phyloP scores from a whole-genome alignment of 2,797 vertebrate genomes.

The Megalops cyprinoides region DNA sequence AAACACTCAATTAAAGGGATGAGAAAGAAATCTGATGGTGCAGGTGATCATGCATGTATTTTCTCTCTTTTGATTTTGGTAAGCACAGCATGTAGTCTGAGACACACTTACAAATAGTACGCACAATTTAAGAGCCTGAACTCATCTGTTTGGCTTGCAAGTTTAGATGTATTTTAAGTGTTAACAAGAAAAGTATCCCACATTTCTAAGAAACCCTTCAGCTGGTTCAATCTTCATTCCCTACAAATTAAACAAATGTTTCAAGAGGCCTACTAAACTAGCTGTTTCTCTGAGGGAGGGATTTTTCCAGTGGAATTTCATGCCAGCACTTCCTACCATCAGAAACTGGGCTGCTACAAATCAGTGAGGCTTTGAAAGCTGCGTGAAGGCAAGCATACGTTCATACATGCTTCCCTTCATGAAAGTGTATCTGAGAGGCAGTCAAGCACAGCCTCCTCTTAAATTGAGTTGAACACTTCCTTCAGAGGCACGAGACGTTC shows the following conservation, averaged over 20 bases:
- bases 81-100: too few relatives aligned
- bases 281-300: not conserved
- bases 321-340: not conserved
- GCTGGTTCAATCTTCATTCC: not conserved
- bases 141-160: too few relatives aligned
- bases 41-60: not conserved
- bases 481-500: not conserved
- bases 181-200: too few relatives aligned
- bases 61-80: too few relatives aligned
- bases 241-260: not conserved
- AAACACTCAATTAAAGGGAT: not conserved
- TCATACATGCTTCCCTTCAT: conserved; percentile 4
- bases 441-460: not conserved
- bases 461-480: conserved; percentile 16
- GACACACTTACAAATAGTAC: too few relatives aligned
- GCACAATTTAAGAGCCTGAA: too few relatives aligned
- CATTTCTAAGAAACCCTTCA: not conserved
- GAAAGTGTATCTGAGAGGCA: conserved; percentile 6
- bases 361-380: not conserved
- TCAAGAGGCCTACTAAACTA: not conserved
- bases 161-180: too few relatives aligned
- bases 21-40: not conserved
- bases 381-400: too few relatives aligned
- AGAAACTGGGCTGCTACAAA: not conserved
- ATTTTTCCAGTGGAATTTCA: not conserved